These are phyloP conservation scores for Prietella phreatophila DNA, from an alignment of 2,113 vertebrate species.

Conservation along the genomic window DNA sequence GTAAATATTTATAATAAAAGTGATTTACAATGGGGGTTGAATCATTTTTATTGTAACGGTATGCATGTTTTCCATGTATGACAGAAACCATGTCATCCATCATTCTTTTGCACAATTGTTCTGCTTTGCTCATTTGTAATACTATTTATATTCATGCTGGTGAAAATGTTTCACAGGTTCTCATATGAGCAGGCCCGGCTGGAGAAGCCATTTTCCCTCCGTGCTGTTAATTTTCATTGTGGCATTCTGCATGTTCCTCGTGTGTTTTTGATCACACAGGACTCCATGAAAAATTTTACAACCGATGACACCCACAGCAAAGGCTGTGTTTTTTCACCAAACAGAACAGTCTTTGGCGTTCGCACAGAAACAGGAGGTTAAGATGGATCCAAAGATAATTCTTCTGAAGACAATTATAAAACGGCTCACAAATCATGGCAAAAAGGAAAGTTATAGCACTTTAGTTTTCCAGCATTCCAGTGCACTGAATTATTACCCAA, in stretches of 20 bases:
- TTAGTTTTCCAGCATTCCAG: constrained; percentile 37
- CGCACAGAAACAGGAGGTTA: constrained; percentile 28
- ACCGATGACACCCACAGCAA: constrained; percentile 31
- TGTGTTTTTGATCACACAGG: constrained; percentile 31
- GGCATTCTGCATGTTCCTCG: constrained; percentile 40
- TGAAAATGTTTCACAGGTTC: constrained; percentile 53
- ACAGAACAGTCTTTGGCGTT: constrained; percentile 15
- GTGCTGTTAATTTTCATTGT: constrained; percentile 45
- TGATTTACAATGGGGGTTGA: no score
- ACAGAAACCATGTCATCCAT: constrained; percentile 25
- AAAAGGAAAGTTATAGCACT: constrained; percentile 30
- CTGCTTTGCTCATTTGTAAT: constrained; percentile 44
- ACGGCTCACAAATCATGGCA: constrained; percentile 30
- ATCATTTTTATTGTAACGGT: no score
- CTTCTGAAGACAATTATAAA: constrained; percentile 39
- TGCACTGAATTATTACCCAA: neutral
- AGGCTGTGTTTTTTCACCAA: constrained; percentile 27
- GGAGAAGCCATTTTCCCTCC: constrained; percentile 53
- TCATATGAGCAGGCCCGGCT: constrained; percentile 45
- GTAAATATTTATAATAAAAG: no score
- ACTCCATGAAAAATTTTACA: constrained; percentile 53
- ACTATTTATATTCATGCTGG: constrained; percentile 51
- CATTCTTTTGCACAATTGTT: constrained; percentile 15
- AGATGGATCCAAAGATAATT: constrained; percentile 36
- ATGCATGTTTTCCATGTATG: constrained; percentile 39